phyloP scores from a whole-genome alignment of 2,113 vertebrate species.

The Synodontis membranacea region DNA sequence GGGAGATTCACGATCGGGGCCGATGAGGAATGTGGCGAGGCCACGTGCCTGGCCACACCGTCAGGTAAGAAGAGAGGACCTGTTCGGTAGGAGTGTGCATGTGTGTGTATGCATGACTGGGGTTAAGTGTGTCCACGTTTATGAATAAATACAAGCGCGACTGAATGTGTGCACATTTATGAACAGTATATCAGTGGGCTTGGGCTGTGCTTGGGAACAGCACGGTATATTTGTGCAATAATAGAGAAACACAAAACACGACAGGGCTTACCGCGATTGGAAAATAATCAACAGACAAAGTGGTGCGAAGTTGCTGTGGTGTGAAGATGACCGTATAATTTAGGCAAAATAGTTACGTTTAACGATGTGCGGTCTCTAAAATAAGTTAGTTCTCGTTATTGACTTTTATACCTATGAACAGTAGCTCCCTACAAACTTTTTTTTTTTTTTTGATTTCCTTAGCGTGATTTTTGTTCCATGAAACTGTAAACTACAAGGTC shows the following conservation, averaged over 20 bases:
- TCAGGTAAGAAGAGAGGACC: slow-evolving; percentile 22
- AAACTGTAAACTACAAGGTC: background rate
- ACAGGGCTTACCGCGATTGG: background rate
- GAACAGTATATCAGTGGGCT: background rate
- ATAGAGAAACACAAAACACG: too few relatives aligned
- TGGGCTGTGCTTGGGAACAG: background rate
- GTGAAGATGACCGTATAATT: too few relatives aligned
- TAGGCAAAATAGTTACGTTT: background rate
- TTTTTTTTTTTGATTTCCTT: too few relatives aligned
- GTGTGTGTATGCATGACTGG: background rate
- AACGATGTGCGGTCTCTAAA: background rate
- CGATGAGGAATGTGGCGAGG: slow-evolving; percentile 72
- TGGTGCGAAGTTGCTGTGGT: background rate
- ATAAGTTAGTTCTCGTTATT: background rate
- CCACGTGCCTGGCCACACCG: slow-evolving; percentile 46
- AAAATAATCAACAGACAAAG: background rate
- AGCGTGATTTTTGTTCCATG: too few relatives aligned
- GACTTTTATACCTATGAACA: background rate
- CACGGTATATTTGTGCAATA: background rate
- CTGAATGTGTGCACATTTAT: background rate
- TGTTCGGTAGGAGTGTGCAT: background rate
- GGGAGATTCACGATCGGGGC: slow-evolving; percentile 72
- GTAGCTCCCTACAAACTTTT: background rate
- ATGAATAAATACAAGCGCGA: background rate
- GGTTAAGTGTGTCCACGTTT: background rate